A percentile compares a stretch with the other conserved stretches of the same genome.
Evolutionary conservation across 2,797 vertebrate species (phyloP).

Genomic region (Falco peregrinus): DNA sequence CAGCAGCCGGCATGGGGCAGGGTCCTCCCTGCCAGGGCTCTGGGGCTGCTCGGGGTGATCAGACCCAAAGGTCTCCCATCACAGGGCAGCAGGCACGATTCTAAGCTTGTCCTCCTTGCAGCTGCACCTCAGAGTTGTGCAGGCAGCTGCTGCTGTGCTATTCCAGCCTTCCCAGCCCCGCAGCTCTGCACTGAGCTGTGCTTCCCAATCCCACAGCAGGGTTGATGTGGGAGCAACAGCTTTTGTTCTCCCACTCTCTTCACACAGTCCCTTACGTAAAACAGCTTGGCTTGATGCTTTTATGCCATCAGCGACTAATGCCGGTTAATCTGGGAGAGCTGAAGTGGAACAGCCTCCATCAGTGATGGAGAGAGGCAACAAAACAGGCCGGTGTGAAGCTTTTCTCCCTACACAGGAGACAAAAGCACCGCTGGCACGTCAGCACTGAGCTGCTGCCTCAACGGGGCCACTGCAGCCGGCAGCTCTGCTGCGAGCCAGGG

Average conservation of each 20-base stretch:
- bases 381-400: neutral
- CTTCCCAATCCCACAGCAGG: neutral
- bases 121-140: neutral
- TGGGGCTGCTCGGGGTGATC: neutral
- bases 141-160: neutral
- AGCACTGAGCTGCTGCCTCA: neutral
- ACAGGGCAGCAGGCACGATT: neutral
- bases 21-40: neutral
- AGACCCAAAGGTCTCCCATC: accelerated
- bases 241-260: neutral
- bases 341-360: neutral
- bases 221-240: neutral
- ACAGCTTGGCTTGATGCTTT: neutral
- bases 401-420: neutral
- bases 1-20: accelerated
- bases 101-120: neutral
- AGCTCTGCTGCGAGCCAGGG: accelerated
- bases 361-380: neutral
- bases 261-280: neutral
- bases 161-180: neutral
- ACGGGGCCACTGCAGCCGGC: neutral
- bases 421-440: neutral
- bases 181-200: neutral
- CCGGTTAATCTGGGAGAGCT: neutral
- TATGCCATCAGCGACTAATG: neutral